Evolutionary conservation across 2,113 vertebrate species (phyloP).

Genomic region (Merops nubicus): DNA sequence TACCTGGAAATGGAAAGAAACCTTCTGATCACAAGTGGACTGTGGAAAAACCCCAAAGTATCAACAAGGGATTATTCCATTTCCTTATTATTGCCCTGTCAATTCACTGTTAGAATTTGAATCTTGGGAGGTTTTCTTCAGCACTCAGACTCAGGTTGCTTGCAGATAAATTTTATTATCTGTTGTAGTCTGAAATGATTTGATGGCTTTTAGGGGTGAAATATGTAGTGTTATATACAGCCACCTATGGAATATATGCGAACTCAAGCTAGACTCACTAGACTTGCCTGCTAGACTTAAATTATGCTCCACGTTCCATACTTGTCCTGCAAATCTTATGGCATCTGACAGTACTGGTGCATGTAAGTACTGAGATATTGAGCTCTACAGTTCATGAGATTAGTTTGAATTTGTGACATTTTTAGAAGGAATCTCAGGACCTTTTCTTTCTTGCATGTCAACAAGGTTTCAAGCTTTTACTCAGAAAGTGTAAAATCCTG

Average conservation of each 20-base stretch:
- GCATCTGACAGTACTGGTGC: not conserved
- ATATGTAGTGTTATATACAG: not conserved
- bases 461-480: not conserved
- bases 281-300: not conserved
- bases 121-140: not conserved
- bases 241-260: not conserved
- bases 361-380: rapidly evolving
- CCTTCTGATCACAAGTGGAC: not conserved
- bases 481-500: not conserved
- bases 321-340: not conserved
- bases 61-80: not conserved
- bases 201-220: not conserved
- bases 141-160: not conserved
- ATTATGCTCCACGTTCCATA: not conserved
- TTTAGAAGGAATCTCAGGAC: not conserved
- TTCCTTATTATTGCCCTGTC: not conserved
- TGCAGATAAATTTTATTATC: not conserved
- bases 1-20: not conserved
- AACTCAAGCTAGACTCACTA: not conserved
- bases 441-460: not conserved
- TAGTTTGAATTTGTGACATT: not conserved
- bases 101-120: not conserved
- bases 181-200: not conserved
- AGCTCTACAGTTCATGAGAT: not conserved
- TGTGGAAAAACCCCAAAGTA: not conserved